phyloP scores from a whole-genome alignment of 1,140 invertebrate genomes.

The Dendrolimus punctatus region DNA sequence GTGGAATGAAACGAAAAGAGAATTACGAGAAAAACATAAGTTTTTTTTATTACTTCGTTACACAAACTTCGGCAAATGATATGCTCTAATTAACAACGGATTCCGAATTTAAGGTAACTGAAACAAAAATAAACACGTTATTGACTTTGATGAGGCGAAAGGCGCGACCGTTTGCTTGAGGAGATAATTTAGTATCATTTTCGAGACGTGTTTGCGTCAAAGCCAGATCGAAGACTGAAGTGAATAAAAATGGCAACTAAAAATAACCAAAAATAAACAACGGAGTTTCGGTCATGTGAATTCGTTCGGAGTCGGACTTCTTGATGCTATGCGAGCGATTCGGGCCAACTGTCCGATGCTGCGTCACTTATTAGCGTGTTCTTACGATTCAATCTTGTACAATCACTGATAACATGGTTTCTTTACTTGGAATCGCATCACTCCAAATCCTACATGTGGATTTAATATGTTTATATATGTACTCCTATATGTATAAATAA shows the following conservation, averaged over 20 bases:
- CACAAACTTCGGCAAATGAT: constrained; percentile 31
- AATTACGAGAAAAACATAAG: constrained; percentile 59
- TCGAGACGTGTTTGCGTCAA: constrained; percentile 37
- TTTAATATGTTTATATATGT: constrained; percentile 23
- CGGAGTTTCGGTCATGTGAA: constrained; percentile 50
- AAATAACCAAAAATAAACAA: constrained; percentile 42
- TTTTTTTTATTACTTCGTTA: constrained; percentile 30
- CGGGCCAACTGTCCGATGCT: constrained; percentile 43
- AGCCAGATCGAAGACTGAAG: constrained; percentile 37
- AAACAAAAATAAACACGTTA: constrained; percentile 43
- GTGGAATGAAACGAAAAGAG: constrained; percentile 49
- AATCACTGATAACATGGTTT: constrained; percentile 35
- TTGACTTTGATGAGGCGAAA: constrained; percentile 13
- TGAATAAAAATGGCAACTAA: constrained; percentile 45
- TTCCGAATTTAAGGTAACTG: constrained; percentile 60
- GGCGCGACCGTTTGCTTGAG: constrained; percentile 15
- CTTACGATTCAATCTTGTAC: constrained; percentile 29
- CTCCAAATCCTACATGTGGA: constrained; percentile 30
- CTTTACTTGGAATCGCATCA: constrained; percentile 40
- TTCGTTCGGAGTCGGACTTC: constrained; percentile 12
- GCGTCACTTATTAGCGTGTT: constrained; percentile 50
- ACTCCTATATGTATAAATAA: constrained; percentile 20
- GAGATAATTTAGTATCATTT: constrained; percentile 22
- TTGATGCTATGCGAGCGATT: constrained; percentile 17
- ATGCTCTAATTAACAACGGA: constrained; percentile 42